Evolutionary conservation across 2,888 invertebrate genomes (phyloP).

Genomic region (Periphyllus acericola): DNA sequence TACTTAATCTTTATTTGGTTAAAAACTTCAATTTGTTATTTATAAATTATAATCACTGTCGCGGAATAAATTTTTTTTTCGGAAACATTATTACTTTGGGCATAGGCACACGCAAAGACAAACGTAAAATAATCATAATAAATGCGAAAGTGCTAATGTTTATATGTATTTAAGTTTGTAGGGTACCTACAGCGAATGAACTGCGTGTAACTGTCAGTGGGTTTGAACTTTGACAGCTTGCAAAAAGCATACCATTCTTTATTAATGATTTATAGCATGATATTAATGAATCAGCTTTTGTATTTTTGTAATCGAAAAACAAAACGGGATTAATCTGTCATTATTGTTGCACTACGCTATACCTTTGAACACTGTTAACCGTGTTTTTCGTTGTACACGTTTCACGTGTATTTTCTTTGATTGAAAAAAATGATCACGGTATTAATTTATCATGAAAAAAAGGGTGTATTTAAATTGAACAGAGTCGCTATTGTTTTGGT

Average conservation of each 20-base stretch:
- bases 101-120: too few species aligned
- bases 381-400: too few species aligned
- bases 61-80: too few species aligned
- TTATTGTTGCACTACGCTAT: background rate
- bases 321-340: background rate
- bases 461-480: too few species aligned
- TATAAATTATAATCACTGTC: too few species aligned
- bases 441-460: background rate
- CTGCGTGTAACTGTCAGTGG: background rate
- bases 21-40: too few species aligned
- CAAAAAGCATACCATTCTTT: background rate
- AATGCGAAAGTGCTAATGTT: too few species aligned
- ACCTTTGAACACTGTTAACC: background rate
- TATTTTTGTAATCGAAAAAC: constrained; percentile 5
- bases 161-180: too few species aligned
- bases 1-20: too few species aligned
- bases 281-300: constrained; percentile 20
- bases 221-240: background rate
- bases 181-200: background rate
- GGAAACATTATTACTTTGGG: too few species aligned
- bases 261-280: constrained; percentile 3
- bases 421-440: background rate
- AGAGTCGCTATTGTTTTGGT: too few species aligned
- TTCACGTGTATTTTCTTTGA: background rate
- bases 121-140: too few species aligned